These are phyloP conservation scores for Noctuana brunneofusca DNA, from an alignment of 2,888 invertebrate species.

Conservation along the genomic window DNA sequence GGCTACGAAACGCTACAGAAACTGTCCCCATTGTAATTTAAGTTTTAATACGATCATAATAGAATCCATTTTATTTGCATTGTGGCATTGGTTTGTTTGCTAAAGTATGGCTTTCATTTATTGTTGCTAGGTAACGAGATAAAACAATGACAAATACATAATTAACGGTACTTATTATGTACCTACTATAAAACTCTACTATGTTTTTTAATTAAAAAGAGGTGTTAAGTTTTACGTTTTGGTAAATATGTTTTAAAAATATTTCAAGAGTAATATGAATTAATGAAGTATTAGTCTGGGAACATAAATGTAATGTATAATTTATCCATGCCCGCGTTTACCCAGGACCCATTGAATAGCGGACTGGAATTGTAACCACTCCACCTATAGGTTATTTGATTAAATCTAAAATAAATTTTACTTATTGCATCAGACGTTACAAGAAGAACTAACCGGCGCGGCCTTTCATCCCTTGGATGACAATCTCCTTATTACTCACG, in stretches of 20 bases:
- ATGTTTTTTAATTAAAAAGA: too few relatives aligned
- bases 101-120: constrained; percentile 5
- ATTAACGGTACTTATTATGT: neutral
- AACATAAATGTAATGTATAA: too few relatives aligned
- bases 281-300: too few relatives aligned
- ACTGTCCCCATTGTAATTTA: constrained; percentile 13
- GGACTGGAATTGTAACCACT: too few relatives aligned
- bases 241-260: too few relatives aligned
- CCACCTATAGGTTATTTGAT: too few relatives aligned
- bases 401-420: neutral
- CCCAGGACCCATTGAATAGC: too few relatives aligned
- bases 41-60: neutral
- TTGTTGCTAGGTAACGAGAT: constrained; percentile 22
- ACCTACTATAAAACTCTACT: neutral
- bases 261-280: too few relatives aligned
- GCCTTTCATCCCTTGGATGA: constrained; percentile 96
- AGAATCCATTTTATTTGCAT: constrained; percentile 6
- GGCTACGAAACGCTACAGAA: constrained; percentile 16
- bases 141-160: neutral
- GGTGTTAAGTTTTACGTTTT: too few relatives aligned
- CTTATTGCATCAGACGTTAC: constrained; percentile 86
- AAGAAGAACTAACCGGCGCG: constrained; percentile 94
- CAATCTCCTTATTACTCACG: constrained; percentile 94
- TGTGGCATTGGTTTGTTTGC: neutral
- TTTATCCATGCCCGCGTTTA: too few relatives aligned